A percentile compares a stretch with the other conserved stretches of the same genome.
These are phyloP conservation scores for Chanos chanos DNA, from an alignment of 2,797 vertebrate genomes.

Conservation along the genomic window DNA sequence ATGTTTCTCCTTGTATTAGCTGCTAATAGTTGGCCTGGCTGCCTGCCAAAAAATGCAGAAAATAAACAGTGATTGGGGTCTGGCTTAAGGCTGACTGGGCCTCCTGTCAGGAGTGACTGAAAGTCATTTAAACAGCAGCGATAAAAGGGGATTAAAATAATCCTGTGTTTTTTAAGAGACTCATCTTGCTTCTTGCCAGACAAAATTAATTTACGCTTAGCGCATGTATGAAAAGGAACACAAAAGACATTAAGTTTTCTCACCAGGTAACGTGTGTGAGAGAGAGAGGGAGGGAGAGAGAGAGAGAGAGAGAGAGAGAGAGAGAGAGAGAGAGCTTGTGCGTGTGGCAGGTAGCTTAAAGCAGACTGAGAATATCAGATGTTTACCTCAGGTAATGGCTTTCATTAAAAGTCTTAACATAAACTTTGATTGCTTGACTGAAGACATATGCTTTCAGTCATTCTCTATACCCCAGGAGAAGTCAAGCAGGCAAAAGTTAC, in stretches of 20 bases:
- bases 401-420: slow-evolving; percentile 9
- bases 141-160: slow-evolving; percentile 53
- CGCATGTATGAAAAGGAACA: slow-evolving; percentile 21
- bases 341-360: too few species aligned
- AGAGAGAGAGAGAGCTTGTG: too few species aligned
- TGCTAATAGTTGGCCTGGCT: slow-evolving; percentile 53
- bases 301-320: too few species aligned
- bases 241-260: slow-evolving; percentile 48
- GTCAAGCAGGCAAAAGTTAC: too few species aligned
- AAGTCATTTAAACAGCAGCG: slow-evolving; percentile 40
- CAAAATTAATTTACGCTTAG: slow-evolving; percentile 17
- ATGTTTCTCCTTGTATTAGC: slow-evolving; percentile 55
- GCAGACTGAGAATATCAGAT: too few species aligned
- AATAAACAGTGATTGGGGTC: slow-evolving; percentile 55
- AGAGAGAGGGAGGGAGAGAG: too few species aligned
- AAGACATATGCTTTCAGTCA: slow-evolving; percentile 26
- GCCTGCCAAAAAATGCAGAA: slow-evolving; percentile 54
- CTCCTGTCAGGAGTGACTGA: slow-evolving; percentile 27
- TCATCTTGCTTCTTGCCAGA: slow-evolving; percentile 31
- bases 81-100: slow-evolving; percentile 32
- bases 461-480: too few species aligned
- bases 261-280: slow-evolving; percentile 8
- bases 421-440: slow-evolving; percentile 15
- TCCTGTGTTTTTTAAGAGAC: slow-evolving; percentile 49
- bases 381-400: slow-evolving; percentile 8